phyloP scores from a whole-genome alignment of 2,888 invertebrate species.

The Amblyjoppa fuscipennis region DNA sequence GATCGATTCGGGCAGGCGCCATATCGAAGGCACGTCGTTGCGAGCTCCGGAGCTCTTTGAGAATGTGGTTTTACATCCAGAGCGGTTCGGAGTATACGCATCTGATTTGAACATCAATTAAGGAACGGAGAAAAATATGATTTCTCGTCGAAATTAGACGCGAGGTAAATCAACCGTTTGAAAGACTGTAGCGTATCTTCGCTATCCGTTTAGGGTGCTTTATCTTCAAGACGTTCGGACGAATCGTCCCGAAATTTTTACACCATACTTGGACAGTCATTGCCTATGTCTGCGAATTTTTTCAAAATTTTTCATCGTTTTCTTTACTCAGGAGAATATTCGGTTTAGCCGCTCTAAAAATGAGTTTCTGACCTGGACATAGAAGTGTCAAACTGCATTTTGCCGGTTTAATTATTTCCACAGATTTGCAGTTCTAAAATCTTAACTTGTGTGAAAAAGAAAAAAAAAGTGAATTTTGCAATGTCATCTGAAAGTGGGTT shows the following conservation, averaged over 20 bases:
- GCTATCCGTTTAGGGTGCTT: background rate
- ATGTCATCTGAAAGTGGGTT: background rate
- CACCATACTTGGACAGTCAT: background rate
- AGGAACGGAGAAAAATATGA: background rate
- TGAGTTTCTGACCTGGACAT: too few relatives aligned
- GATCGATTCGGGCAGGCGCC: constrained; percentile 43
- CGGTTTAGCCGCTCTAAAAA: background rate
- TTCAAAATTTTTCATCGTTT: background rate
- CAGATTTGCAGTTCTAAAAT: background rate
- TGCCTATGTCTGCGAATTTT: background rate
- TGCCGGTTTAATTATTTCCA: background rate
- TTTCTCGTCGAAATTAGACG: background rate
- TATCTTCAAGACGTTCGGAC: background rate
- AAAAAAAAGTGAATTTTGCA: background rate
- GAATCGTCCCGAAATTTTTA: background rate
- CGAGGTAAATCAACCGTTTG: background rate
- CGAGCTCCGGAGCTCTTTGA: constrained; percentile 25
- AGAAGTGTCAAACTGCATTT: too few relatives aligned
- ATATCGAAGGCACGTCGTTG: constrained; percentile 14
- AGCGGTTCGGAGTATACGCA: background rate
- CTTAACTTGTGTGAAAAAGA: background rate
- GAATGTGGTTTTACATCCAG: background rate
- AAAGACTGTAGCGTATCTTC: background rate
- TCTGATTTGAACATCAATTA: background rate
- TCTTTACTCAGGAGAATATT: background rate